phyloP scores from a whole-genome alignment of 2,113 vertebrate genomes.

The Sylvietta virens region DNA sequence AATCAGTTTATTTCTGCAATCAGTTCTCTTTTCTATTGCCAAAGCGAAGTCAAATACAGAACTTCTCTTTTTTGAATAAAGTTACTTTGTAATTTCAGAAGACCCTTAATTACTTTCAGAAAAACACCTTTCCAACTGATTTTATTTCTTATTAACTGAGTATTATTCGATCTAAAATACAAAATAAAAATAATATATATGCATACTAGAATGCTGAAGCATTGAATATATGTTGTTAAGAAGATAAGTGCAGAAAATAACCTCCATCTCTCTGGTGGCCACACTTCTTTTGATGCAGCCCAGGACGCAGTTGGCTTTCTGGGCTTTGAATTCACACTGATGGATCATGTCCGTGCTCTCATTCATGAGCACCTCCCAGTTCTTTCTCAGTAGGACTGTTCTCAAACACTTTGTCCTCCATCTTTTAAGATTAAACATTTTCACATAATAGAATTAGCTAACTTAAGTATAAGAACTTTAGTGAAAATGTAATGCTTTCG shows the following conservation, averaged over 20 bases:
- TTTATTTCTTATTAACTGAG: background rate
- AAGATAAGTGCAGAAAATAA: background rate
- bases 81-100: background rate
- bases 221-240: background rate
- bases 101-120: background rate
- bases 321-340: fast-evolving
- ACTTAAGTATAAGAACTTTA: background rate
- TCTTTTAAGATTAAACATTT: background rate
- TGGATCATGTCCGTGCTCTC: background rate
- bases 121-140: background rate
- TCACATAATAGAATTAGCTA: background rate
- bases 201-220: background rate
- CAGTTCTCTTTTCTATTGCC: background rate
- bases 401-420: background rate
- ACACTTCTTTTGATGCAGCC: fast-evolving
- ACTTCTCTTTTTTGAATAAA: background rate
- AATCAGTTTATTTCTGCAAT: background rate
- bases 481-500: background rate
- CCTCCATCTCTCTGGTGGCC: background rate
- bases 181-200: background rate
- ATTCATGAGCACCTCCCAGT: background rate
- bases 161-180: background rate
- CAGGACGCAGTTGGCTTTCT: background rate
- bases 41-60: background rate
- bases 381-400: background rate